phyloP scores from a whole-genome alignment of 1,140 invertebrate species.

The Rhopalosiphum maidis region DNA sequence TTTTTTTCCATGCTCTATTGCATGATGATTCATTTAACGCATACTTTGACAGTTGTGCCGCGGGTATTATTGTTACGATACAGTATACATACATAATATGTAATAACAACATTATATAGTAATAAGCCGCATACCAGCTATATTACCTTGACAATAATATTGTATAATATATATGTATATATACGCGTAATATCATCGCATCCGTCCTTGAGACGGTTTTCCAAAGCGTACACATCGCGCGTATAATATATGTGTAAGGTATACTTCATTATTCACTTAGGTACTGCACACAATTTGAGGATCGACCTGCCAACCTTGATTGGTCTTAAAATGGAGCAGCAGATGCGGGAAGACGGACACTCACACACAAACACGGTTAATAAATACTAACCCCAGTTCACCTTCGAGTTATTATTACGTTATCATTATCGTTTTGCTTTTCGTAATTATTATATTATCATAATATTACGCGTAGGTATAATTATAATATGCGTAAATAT shows the following conservation, averaged over 20 bases:
- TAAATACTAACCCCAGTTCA: constrained; percentile 36
- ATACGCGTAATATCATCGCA: background rate
- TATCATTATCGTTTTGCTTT: background rate
- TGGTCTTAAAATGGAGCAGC: constrained; percentile 48
- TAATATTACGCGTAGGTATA: background rate
- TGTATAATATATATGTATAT: background rate
- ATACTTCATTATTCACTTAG: background rate
- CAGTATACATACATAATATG: background rate
- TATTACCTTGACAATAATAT: constrained; percentile 24
- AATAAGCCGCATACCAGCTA: too few relatives aligned
- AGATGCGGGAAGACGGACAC: constrained; percentile 50
- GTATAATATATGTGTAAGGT: background rate
- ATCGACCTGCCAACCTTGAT: constrained; percentile 49
- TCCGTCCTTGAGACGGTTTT: constrained; percentile 40
- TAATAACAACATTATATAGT: background rate
- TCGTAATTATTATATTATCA: background rate
- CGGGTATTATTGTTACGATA: background rate
- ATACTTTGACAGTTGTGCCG: background rate
- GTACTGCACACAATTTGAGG: constrained; percentile 27
- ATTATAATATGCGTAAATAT: background rate
- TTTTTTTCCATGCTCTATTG: background rate
- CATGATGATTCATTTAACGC: background rate
- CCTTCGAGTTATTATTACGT: constrained; percentile 35
- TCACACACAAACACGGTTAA: background rate
- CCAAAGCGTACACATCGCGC: background rate